These are phyloP conservation scores for Protonibea diacanthus DNA, from an alignment of 2,797 vertebrate genomes.

Conservation along the genomic window DNA sequence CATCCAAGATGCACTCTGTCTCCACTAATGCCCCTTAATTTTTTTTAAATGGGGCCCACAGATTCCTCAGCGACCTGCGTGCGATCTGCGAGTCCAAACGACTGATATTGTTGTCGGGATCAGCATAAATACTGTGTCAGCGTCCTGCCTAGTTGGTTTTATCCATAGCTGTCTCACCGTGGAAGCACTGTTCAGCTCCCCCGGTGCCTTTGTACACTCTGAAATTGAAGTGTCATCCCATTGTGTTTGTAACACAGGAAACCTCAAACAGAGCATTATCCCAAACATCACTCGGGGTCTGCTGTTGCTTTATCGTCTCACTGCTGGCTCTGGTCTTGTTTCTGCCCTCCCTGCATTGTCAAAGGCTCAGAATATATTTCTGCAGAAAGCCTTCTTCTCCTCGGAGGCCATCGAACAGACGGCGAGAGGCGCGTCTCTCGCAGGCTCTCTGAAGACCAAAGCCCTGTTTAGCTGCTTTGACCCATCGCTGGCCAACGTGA, in stretches of 20 bases:
- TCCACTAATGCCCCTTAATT: conserved; percentile 23
- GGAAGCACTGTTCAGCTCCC: not conserved
- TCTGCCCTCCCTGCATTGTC: conserved; percentile 10
- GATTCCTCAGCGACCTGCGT: conserved; percentile 21
- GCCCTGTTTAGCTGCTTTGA: not conserved
- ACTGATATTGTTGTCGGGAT: conserved; percentile 7
- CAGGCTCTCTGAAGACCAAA: not conserved
- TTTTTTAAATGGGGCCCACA: conserved; percentile 23
- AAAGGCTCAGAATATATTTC: conserved; percentile 15
- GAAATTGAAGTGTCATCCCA: conserved; percentile 38
- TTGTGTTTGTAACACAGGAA: conserved; percentile 20
- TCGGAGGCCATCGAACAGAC: not conserved
- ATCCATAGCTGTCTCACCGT: not conserved
- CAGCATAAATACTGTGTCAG: conserved; percentile 25
- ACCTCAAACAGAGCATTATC: conserved; percentile 43
- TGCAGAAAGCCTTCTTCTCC: not conserved
- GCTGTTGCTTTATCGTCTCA: not conserved
- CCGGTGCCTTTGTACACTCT: conserved; percentile 8
- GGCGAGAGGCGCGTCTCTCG: not conserved
- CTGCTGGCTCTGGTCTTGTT: conserved; percentile 28
- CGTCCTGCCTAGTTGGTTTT: conserved; percentile 18
- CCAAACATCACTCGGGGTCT: conserved; percentile 20
- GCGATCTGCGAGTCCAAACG: conserved; percentile 11
- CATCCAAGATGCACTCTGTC: conserved; percentile 43
- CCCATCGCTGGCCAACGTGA: not conserved